Evolutionary conservation across 2,888 invertebrate genomes (phyloP), one percentile per base, ranked within the genome.

Genomic region (Pedicia rivosa): DNA sequence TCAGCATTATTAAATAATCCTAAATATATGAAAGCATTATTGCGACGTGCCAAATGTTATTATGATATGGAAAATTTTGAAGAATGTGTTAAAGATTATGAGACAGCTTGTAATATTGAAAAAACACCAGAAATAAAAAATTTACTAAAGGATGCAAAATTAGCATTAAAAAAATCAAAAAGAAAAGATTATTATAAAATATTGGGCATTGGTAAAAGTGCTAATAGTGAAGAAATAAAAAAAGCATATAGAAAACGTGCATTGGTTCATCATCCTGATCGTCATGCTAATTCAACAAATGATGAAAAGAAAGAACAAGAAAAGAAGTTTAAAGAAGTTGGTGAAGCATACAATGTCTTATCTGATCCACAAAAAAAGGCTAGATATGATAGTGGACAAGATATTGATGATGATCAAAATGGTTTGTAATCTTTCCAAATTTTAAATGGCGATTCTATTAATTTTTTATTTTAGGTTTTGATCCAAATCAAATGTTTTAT

Each of bases 151-250:
- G 86, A 91, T 48, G 91, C 94, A 5, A 91, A 92, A 63, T 55
- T 84, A 41, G 81, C 82, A 15, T 64, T 94, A 40, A 92, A 92
- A 57, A 81, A 76, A 55, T 90, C 90, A 4, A 88, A 90, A 62
- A 74, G 91, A 46, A 94, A 94, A 66, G 94, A 95, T 57, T 94
- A 92, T 57, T 94, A 94, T 53, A 92, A 91, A 62, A 90, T 95
- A 47, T 68, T 95, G 40, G 91, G 91, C 4, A 68, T 95, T 10
- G 70, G 74, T 3, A 81, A 82, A 52, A 72, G 64, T 47, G 91
- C 92, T 0, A 74, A 78, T 1, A 86, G 83, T 16, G 90, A 90
- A 52, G 92, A 92, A 50, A 90, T 95, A 40, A 92, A 91, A 56
- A 92, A 90, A 59, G 92, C 92, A 2, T 95, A 95, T 60, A 53